Percentiles rank a stretch among this genome's conserved stretches.
Evolutionary conservation across 2,113 vertebrate species (phyloP).

Genomic region (Thalassarche chlororhynchos): DNA sequence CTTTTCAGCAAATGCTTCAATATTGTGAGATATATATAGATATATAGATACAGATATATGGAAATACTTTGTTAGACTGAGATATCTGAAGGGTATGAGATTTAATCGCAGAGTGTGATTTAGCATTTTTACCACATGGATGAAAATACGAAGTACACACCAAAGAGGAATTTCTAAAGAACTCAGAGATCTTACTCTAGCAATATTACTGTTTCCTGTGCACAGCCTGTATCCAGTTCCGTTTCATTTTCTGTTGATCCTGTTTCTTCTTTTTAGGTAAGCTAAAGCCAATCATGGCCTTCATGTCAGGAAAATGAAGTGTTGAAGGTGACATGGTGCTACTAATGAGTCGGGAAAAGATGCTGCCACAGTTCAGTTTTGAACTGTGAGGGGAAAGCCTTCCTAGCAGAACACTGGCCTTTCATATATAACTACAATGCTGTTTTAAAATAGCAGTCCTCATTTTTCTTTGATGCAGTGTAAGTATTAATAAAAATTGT

Average conservation of each 20-base stretch:
- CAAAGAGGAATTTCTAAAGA: not conserved
- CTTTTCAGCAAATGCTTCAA: not conserved
- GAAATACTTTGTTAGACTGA: not conserved
- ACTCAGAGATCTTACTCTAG: not conserved
- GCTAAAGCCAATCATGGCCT: slow-evolving; percentile 84
- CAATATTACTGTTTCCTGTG: not conserved
- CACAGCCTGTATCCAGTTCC: not conserved
- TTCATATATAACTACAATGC: not conserved
- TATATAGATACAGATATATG: too few relatives aligned
- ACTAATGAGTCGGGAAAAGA: slow-evolving; percentile 84
- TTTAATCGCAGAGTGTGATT: not conserved
- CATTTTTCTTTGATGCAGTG: not conserved
- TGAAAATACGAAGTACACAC: not conserved
- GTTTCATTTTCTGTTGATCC: not conserved
- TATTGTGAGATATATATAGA: not conserved
- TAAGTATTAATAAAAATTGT: not conserved
- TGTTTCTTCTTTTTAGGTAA: slow-evolving; percentile 71
- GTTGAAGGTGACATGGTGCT: slow-evolving; percentile 84
- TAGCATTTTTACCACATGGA: not conserved
- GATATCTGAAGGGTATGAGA: not conserved
- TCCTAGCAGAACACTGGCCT: not conserved
- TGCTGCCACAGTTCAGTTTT: slow-evolving; percentile 78
- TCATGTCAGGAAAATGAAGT: slow-evolving; percentile 83
- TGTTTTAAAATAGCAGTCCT: slow-evolving; percentile 4
- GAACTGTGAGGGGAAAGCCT: slow-evolving; percentile 59